A percentile compares a stretch with the other conserved stretches of the same genome.
These are phyloP conservation scores for Miniopterus natalensis DNA, from an alignment of 2,113 vertebrate species.

Conservation along the genomic window DNA sequence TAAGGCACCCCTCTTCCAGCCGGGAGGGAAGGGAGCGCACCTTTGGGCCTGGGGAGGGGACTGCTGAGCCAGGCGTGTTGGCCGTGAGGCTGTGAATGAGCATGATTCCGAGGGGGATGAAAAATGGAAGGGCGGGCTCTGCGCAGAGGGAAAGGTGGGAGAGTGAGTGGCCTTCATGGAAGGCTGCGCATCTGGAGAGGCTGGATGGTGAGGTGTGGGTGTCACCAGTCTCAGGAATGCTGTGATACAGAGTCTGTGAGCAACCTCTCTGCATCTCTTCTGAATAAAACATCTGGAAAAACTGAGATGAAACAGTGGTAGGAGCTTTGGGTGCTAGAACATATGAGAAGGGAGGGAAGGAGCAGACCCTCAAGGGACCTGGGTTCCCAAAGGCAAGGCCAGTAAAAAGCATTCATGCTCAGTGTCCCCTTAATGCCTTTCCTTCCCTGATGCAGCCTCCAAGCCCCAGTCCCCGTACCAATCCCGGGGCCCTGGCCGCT, in stretches of 20 bases:
- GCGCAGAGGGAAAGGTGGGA: no score
- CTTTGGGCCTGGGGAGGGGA: neutral
- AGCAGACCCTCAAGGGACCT: neutral
- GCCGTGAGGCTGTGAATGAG: neutral
- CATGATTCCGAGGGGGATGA: neutral
- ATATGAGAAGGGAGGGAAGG: neutral
- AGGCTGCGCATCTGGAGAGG: neutral
- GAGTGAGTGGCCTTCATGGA: neutral
- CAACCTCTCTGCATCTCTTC: slow-evolving; percentile 70
- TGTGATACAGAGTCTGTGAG: slow-evolving; percentile 43
- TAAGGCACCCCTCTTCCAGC: neutral
- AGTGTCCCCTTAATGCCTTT: neutral
- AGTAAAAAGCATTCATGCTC: neutral
- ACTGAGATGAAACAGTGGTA: slow-evolving; percentile 6
- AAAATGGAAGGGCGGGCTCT: neutral
- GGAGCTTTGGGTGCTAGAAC: neutral
- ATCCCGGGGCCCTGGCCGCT: slow-evolving; percentile 65
- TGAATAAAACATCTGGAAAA: slow-evolving; percentile 74
- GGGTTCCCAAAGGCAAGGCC: slow-evolving; percentile 14
- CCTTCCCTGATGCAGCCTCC: accelerated
- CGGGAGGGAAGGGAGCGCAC: neutral
- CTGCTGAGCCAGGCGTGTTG: neutral
- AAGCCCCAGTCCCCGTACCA: slow-evolving; percentile 54
- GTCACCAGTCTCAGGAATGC: slow-evolving; percentile 72
- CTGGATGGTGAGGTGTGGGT: neutral